These are phyloP conservation scores for Deroplatys truncata DNA, from an alignment of 2,888 invertebrate genomes.

Conservation along the genomic window DNA sequence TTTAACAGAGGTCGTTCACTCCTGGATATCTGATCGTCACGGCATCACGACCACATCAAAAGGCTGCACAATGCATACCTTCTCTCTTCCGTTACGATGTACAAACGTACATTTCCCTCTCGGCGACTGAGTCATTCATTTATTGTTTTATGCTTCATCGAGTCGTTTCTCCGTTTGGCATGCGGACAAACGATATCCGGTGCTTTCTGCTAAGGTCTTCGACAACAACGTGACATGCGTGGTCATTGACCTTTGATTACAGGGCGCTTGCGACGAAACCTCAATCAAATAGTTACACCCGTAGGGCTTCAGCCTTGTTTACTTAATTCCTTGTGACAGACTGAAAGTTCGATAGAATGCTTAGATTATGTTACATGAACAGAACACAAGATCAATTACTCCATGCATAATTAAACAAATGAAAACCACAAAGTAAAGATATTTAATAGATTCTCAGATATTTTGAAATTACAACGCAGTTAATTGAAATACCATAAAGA, in stretches of 20 bases:
- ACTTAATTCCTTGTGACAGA: too few species aligned
- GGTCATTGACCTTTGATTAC: not conserved
- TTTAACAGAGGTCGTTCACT: not conserved
- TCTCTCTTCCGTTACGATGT: not conserved
- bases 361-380: too few species aligned
- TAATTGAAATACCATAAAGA: too few species aligned
- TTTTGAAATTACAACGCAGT: too few species aligned
- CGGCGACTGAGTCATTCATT: not conserved
- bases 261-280: not conserved
- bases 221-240: not conserved
- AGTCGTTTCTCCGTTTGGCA: not conserved
- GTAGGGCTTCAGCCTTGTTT: too few species aligned
- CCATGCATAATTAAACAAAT: too few species aligned
- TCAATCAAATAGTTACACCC: too few species aligned
- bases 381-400: too few species aligned
- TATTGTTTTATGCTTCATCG: not conserved
- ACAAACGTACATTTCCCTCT: not conserved
- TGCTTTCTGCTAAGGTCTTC: not conserved
- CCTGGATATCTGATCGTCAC: not conserved
- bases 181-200: not conserved
- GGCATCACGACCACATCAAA: not conserved
- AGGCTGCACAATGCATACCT: not conserved
- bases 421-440: too few species aligned
- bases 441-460: too few species aligned
- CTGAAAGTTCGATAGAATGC: too few species aligned